Conservation (phyloP, 2,113 vertebrate genomes). For the Ibidorhyncha struthersii region DNA sequence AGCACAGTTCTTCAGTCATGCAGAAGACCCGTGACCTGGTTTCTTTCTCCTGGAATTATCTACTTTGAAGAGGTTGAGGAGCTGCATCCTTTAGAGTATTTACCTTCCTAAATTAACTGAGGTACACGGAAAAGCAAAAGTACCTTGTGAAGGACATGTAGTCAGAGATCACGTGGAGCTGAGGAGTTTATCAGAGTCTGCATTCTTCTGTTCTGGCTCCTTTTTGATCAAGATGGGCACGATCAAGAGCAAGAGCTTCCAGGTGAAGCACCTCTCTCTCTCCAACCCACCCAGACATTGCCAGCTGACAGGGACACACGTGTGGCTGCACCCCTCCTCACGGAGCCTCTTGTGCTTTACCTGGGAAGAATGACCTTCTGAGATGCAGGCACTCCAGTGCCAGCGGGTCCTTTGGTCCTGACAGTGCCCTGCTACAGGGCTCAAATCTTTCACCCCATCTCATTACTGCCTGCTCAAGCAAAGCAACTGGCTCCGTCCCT, state of each 20-base stretch:
- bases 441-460: background rate
- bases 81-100: background rate
- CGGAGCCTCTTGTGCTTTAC: fast-evolving
- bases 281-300: background rate
- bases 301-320: fast-evolving
- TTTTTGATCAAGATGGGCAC: background rate
- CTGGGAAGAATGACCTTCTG: background rate
- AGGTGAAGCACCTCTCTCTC: background rate
- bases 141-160: background rate
- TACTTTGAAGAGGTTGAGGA: background rate
- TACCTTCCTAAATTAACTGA: background rate
- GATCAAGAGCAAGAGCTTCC: background rate
- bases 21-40: background rate
- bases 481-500: background rate
- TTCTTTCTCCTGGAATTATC: background rate
- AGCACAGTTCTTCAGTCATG: background rate
- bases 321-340: background rate
- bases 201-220: background rate
- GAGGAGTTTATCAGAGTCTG: background rate
- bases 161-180: background rate
- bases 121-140: background rate
- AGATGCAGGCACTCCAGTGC: fast-evolving
- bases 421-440: background rate
- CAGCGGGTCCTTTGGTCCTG: fast-evolving
- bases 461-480: background rate